A percentile compares a stretch with the other conserved stretches of the same genome.
These are phyloP conservation scores for Psophia crepitans DNA, from an alignment of 2,113 vertebrate genomes.

Conservation along the genomic window DNA sequence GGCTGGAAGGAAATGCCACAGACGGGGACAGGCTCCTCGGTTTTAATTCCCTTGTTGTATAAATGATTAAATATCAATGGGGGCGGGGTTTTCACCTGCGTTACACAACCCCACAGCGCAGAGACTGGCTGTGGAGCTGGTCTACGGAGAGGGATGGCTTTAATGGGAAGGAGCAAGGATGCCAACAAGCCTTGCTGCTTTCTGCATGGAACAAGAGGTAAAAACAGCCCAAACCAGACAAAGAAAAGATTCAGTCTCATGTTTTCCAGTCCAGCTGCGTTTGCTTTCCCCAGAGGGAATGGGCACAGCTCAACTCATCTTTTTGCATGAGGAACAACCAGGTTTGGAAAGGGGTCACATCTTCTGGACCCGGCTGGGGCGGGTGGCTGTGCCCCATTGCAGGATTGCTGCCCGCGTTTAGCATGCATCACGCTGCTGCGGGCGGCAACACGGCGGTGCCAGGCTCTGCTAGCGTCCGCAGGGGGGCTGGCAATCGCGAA, in stretches of 20 bases:
- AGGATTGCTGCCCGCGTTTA: background rate
- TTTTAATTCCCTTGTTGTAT: background rate
- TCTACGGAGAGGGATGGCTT: background rate
- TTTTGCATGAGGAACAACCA: background rate
- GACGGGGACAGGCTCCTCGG: background rate
- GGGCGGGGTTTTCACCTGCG: background rate
- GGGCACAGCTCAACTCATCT: background rate
- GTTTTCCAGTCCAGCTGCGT: background rate
- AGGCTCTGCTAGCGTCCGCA: background rate
- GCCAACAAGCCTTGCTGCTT: background rate
- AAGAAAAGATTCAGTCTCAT: background rate
- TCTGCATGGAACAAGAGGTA: background rate
- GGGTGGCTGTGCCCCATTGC: background rate
- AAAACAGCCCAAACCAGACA: background rate
- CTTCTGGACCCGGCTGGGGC: background rate
- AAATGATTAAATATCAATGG: background rate
- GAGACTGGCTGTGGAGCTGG: background rate
- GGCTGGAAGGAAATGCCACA: background rate
- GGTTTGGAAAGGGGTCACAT: background rate
- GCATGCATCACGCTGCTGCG: fast-evolving
- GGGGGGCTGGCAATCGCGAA: fast-evolving
- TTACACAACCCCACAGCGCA: background rate
- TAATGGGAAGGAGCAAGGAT: background rate
- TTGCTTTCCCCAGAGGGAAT: background rate
- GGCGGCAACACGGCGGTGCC: background rate